Conservation (phyloP, 2,888 invertebrate genomes). For the Calliopum simillimum region DNA sequence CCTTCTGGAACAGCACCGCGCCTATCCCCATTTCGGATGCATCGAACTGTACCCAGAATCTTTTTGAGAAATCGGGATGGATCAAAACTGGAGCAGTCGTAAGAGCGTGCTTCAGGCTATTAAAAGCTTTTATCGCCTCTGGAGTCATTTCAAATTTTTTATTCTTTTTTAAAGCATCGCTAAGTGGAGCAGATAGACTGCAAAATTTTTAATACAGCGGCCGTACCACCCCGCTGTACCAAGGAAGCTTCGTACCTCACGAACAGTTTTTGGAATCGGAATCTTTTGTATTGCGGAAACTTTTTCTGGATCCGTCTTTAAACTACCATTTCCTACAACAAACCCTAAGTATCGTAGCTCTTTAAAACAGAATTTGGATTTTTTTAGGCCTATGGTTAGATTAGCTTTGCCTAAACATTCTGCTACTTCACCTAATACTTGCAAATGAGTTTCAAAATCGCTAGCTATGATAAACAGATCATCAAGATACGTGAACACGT, state of each 20-base stretch:
- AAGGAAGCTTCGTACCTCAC: constrained; percentile 30
- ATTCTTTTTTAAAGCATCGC: not conserved
- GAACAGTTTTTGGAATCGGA: not conserved
- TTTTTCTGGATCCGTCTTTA: constrained; percentile 4
- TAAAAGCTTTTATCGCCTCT: not conserved
- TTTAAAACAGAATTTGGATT: constrained; percentile 33
- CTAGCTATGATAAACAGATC: constrained; percentile 37
- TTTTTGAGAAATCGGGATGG: constrained; percentile 32
- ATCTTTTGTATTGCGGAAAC: constrained; percentile 8
- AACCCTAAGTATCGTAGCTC: constrained; percentile 28
- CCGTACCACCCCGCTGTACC: constrained; percentile 38
- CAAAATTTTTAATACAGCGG: constrained; percentile 31
- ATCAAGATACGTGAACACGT: constrained; percentile 39
- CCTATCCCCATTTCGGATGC: constrained; percentile 31
- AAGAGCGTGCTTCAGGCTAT: not conserved
- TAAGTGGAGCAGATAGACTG: constrained; percentile 14
- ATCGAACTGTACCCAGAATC: constrained; percentile 37
- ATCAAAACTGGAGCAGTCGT: not conserved
- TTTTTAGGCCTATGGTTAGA: constrained; percentile 32
- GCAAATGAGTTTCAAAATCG: constrained; percentile 31
- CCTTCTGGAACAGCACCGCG: constrained; percentile 15
- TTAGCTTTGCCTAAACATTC: constrained; percentile 29
- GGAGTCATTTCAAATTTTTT: not conserved
- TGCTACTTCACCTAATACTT: constrained; percentile 19
- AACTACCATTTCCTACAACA: not conserved